These are phyloP conservation scores for Sus scrofa DNA, from an alignment of 2,113 vertebrate species.

Conservation along the genomic window DNA sequence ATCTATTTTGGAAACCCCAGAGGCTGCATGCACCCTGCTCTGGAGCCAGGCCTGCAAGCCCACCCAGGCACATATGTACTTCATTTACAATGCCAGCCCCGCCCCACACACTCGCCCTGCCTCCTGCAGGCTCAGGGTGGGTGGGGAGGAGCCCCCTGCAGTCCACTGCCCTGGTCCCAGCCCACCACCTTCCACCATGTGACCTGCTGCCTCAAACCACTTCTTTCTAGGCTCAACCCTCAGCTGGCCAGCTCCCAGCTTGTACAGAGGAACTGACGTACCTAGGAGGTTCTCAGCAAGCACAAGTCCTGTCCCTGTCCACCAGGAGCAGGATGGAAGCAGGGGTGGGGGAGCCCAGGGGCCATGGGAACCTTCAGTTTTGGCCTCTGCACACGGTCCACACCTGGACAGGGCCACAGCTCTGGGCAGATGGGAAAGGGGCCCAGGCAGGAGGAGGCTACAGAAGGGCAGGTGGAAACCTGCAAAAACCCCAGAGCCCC, in stretches of 20 bases:
- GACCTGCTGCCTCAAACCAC: neutral
- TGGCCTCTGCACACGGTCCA: neutral
- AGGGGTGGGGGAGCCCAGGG: fast-evolving
- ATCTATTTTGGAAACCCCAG: neutral
- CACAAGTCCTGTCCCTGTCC: neutral
- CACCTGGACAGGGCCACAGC: neutral
- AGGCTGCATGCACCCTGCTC: neutral
- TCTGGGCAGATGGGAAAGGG: neutral
- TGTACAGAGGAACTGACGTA: no score
- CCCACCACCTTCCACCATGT: neutral
- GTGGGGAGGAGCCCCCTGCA: neutral
- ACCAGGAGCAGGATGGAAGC: neutral
- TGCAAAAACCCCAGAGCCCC: neutral
- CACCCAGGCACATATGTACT: neutral
- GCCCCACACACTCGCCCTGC: neutral
- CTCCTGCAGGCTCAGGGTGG: neutral
- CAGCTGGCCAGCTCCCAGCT: neutral
- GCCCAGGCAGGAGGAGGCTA: neutral
- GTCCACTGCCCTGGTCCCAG: neutral
- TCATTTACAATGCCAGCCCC: neutral
- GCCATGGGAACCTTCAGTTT: no score
- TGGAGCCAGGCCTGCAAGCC: neutral
- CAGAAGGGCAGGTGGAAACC: neutral
- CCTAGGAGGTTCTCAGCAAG: fast-evolving
- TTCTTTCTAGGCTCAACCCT: neutral